Evolutionary conservation across 2,113 vertebrate species (phyloP).

Genomic region (Hippopotamus amphibius): DNA sequence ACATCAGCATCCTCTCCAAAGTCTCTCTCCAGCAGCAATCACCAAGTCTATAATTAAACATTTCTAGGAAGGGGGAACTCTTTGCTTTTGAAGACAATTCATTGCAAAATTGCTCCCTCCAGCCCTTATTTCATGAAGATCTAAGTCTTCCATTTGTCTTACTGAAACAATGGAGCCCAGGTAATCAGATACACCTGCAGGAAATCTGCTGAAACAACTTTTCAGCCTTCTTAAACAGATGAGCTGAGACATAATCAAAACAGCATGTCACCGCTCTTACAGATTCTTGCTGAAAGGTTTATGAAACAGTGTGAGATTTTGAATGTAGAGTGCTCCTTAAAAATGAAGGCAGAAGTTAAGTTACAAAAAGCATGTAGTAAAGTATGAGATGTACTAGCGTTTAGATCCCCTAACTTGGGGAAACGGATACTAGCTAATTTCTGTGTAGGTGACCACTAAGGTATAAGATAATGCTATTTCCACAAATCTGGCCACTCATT

Average conservation of each 20-base stretch:
- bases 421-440: constrained; percentile 47
- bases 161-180: constrained; percentile 30
- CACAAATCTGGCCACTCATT: not conserved
- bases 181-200: constrained; percentile 72
- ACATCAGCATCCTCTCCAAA: not conserved
- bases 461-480: constrained; percentile 7
- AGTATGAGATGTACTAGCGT: not conserved
- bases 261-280: constrained; percentile 49
- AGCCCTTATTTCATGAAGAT: constrained; percentile 59
- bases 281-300: constrained; percentile 58
- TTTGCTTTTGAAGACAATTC: constrained; percentile 38
- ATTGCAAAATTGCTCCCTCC: constrained; percentile 46
- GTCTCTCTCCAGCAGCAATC: constrained; percentile 24
- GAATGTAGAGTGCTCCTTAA: constrained; percentile 42
- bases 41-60: constrained; percentile 44
- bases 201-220: constrained; percentile 65
- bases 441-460: not conserved
- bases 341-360: constrained; percentile 52
- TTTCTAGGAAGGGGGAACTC: not conserved
- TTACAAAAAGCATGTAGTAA: not conserved
- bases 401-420: not conserved
- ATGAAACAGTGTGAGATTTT: constrained; percentile 56
- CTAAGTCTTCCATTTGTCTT: constrained; percentile 71
- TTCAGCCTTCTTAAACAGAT: constrained; percentile 59
- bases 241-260: constrained; percentile 70